Evolutionary conservation across 1,140 invertebrate genomes (phyloP), one percentile per base, ranked within the genome.

Genomic region (Neelides sp.): DNA sequence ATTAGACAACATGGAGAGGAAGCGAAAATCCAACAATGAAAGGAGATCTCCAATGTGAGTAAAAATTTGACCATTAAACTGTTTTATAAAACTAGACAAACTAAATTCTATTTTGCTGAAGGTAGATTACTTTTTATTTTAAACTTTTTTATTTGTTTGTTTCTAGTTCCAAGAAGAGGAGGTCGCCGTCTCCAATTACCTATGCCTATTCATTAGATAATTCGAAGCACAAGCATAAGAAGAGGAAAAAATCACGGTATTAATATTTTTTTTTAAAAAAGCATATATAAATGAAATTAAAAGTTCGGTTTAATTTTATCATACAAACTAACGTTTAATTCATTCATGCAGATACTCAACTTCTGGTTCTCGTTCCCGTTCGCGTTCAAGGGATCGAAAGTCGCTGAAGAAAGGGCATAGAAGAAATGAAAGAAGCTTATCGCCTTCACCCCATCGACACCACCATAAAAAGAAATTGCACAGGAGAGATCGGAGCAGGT

Each of bases 191-290:
- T 15, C 58, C 58, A 13, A 57, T 57, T 4, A 34, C 41, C 27
- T 57, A 40, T 35, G 23, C 41, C 35, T 39, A 52, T 22, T 32
- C 7, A 32, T 32, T 7, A 32, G 28, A 5, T 7, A 5, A 54
- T 51, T 43, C 54, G 54, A 28, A 52, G 13, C 54, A 60, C 34
- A 57, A 55, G 26, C 54, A 56, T 23, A 60, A 60, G 32, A 57
- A 60, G 35, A 34, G 52, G 37, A 60, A 57, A 42, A 60, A 60
- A 27, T 47, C 49, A 4, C 46, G 44, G 55, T 53, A 50, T 32
- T 2, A 42, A 32, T 27, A 20, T 46, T 7, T 15, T 39, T n/a
- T n/a, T n/a, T n/a, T n/a, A n/a, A n/a, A n/a, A n/a, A n/a, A n/a
- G n/a, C n/a, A n/a, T n/a, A n/a, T n/a, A n/a, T n/a, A n/a, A n/a